These are phyloP conservation scores for Ptyas mucosa DNA, from an alignment of 2,113 vertebrate genomes.

Conservation along the genomic window DNA sequence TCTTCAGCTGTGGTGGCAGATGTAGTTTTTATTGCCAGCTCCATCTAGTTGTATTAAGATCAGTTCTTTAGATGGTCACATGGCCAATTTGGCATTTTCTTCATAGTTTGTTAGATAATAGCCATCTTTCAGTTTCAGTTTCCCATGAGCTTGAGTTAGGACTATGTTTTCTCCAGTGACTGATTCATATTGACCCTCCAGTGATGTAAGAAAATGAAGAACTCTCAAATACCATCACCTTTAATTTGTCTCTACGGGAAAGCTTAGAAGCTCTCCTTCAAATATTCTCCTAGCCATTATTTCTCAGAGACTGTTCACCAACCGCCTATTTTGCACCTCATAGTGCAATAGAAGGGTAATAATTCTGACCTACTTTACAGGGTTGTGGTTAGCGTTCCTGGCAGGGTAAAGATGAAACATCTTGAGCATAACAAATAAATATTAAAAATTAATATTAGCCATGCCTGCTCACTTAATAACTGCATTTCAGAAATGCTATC, in stretches of 20 bases:
- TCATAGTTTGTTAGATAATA: background rate
- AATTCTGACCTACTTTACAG: background rate
- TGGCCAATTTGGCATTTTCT: background rate
- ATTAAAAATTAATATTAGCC: background rate
- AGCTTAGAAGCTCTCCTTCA: background rate
- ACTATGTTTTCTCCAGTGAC: slow-evolving; percentile 1
- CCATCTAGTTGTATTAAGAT: background rate
- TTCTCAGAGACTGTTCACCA: background rate
- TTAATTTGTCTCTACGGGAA: background rate
- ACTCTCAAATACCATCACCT: background rate
- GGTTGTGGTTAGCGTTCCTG: background rate
- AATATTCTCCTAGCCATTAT: background rate
- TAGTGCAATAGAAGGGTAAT: background rate
- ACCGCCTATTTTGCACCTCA: background rate
- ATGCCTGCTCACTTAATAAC: background rate
- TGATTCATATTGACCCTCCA: background rate
- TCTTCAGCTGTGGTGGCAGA: background rate
- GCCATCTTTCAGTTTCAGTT: background rate
- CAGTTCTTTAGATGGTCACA: background rate
- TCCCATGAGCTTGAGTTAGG: background rate
- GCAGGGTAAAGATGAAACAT: too few relatives aligned
- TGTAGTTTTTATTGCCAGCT: background rate
- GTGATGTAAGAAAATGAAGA: background rate
- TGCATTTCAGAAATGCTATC: background rate
- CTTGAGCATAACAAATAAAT: background rate